These are phyloP conservation scores for Leptopilina boulardi DNA, from an alignment of 1,140 invertebrate genomes.

Conservation along the genomic window DNA sequence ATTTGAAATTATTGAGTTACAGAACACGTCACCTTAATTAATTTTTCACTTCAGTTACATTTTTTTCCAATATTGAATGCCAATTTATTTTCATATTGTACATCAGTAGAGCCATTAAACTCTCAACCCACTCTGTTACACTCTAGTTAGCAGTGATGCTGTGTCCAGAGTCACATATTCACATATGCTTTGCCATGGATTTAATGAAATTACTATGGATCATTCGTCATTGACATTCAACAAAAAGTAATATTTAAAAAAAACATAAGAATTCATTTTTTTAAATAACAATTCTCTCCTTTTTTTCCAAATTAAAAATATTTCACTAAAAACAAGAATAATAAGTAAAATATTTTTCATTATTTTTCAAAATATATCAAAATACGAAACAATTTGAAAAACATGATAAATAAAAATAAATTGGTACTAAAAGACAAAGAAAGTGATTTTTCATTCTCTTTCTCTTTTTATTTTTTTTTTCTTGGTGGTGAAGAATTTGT, in stretches of 20 bases:
- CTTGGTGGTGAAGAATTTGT: too few relatives aligned
- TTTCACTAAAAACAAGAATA: too few relatives aligned
- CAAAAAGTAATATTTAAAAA: not conserved
- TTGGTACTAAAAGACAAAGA: too few relatives aligned
- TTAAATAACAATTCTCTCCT: too few relatives aligned
- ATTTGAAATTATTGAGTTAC: not conserved
- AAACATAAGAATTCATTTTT: not conserved
- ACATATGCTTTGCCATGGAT: conserved; percentile 1
- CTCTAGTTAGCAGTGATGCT: conserved; percentile 28
- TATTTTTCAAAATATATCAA: too few relatives aligned
- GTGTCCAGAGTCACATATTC: conserved; percentile 19
- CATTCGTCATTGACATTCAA: not conserved
- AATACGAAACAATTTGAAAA: too few relatives aligned
- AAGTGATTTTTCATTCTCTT: too few relatives aligned
- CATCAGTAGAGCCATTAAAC: conserved; percentile 19
- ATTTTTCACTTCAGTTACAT: conserved; percentile 10
- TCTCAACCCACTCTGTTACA: conserved; percentile 17
- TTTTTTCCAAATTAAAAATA: too few relatives aligned
- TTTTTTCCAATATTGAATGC: conserved; percentile 26
- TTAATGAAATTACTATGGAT: conserved; percentile 19
- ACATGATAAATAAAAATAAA: too few relatives aligned
- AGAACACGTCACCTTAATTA: conserved; percentile 13
- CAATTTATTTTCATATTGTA: conserved; percentile 13
- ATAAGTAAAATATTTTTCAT: too few relatives aligned
- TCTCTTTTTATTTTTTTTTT: too few relatives aligned